Percentiles rank a stretch among this genome's conserved stretches.
Conservation (phyloP, 1,140 invertebrate species). For the Drosophila cardini region DNA sequence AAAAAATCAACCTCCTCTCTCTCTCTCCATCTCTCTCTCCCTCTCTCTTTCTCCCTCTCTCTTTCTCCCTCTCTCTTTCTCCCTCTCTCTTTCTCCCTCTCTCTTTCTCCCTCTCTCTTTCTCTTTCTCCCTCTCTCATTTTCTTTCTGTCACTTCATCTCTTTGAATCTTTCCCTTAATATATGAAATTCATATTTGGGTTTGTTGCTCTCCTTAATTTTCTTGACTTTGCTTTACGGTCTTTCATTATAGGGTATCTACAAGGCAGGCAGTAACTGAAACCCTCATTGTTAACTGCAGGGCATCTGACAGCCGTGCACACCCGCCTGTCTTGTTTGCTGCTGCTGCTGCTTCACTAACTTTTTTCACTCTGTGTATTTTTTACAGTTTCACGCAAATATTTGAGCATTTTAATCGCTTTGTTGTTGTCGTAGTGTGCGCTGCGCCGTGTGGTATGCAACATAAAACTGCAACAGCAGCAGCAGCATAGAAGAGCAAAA, state of each 20-base stretch:
- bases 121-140: too few relatives aligned
- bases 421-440: slow-evolving; percentile 50
- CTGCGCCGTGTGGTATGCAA: slow-evolving; percentile 1
- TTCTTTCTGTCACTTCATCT: too few relatives aligned
- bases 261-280: too few relatives aligned
- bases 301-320: background rate
- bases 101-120: too few relatives aligned
- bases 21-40: too few relatives aligned
- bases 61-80: background rate
- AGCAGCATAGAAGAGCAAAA: background rate
- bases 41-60: background rate
- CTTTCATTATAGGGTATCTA: background rate
- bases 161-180: too few relatives aligned
- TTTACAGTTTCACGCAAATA: slow-evolving; percentile 61
- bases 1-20: too few relatives aligned
- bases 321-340: background rate
- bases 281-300: background rate
- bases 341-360: slow-evolving; percentile 20
- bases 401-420: slow-evolving; percentile 81
- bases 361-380: slow-evolving; percentile 25
- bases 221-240: background rate
- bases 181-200: too few relatives aligned
- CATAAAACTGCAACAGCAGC: slow-evolving; percentile 18
- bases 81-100: too few relatives aligned
- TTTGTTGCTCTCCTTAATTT: too few relatives aligned